Conservation (phyloP, 1,140 invertebrate species). For the Metaphire vulgaris region DNA sequence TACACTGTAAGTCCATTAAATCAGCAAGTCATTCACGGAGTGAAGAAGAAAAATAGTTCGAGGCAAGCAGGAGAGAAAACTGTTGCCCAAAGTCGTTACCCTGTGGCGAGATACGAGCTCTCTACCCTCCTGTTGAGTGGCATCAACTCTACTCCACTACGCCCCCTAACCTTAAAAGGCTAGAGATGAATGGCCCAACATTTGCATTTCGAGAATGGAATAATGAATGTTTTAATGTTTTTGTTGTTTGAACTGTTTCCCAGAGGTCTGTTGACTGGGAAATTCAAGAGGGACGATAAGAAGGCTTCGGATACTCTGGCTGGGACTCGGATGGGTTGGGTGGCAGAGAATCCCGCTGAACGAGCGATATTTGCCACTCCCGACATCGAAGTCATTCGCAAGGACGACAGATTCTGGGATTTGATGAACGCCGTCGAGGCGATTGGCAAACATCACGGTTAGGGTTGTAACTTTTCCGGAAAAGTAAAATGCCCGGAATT, state of each 20-base stretch:
- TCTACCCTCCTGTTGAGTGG: not conserved
- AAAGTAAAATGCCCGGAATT: not conserved
- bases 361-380: constrained; percentile 1
- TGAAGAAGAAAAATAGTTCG: too few relatives aligned
- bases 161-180: too few relatives aligned
- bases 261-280: constrained; percentile 13
- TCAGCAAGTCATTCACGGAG: too few relatives aligned
- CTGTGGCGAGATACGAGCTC: not conserved
- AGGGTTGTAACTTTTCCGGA: not conserved
- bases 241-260: not conserved
- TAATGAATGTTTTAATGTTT: not conserved
- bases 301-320: not conserved
- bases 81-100: not conserved
- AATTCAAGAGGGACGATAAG: not conserved
- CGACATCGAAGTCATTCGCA: not conserved
- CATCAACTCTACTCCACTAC: not conserved
- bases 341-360: not conserved
- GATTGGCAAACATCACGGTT: constrained; percentile 18
- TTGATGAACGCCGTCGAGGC: not conserved
- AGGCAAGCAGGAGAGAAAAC: not conserved
- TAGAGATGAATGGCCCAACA: too few relatives aligned
- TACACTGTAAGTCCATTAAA: not conserved
- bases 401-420: constrained; percentile 1
- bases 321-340: constrained; percentile 13
- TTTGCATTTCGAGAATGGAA: too few relatives aligned